A percentile compares a stretch with the other conserved stretches of the same genome.
These are phyloP conservation scores for Plebejus anna DNA, from an alignment of 2,888 invertebrate genomes.

Conservation along the genomic window DNA sequence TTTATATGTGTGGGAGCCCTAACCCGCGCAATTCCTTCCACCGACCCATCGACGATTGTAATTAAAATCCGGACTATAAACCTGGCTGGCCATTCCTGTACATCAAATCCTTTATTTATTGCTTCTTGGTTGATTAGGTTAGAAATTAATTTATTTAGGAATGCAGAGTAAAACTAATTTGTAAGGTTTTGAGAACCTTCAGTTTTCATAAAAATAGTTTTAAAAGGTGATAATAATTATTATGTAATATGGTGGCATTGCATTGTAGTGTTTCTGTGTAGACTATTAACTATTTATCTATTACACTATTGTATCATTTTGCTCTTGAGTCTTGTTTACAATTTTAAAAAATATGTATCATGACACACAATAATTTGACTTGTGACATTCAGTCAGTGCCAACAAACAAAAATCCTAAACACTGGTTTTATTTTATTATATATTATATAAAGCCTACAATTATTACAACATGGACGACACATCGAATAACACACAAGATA, in stretches of 20 bases:
- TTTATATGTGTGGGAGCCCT: conserved; percentile 30
- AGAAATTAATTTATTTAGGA: conserved; percentile 13
- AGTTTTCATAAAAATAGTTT: background rate
- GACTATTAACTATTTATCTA: too few species aligned
- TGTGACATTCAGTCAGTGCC: background rate
- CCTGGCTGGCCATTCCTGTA: conserved; percentile 33
- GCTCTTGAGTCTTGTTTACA: too few species aligned
- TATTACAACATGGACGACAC: conserved; percentile 33
- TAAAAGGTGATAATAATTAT: background rate
- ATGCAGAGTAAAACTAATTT: background rate
- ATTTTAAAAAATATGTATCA: background rate
- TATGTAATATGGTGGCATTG: too few species aligned
- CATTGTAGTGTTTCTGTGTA: too few species aligned
- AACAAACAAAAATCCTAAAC: background rate
- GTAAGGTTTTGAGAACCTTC: too few species aligned
- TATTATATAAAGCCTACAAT: conserved; percentile 29
- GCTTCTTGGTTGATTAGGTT: conserved; percentile 13
- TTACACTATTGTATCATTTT: too few species aligned
- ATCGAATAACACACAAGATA: background rate
- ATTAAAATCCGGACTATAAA: conserved; percentile 37
- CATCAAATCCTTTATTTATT: conserved; percentile 29
- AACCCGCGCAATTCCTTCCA: conserved; percentile 40
- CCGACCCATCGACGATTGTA: conserved; percentile 40
- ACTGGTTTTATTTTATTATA: background rate
- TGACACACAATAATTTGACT: background rate